Evolutionary conservation across 2,888 invertebrate genomes (phyloP).

Genomic region (Drosophila conformis): DNA sequence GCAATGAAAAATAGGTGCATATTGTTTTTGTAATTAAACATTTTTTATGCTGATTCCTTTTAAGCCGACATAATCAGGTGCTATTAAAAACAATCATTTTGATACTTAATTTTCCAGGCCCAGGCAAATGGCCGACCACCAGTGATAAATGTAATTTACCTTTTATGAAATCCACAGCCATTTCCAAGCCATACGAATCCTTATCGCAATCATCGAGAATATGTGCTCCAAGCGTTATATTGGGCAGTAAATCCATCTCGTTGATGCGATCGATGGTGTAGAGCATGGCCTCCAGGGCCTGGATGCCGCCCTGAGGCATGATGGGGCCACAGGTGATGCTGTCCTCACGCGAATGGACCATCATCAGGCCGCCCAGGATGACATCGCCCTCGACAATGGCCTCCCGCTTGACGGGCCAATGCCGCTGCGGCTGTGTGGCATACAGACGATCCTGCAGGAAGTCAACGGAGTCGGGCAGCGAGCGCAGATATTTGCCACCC

Average conservation of each 20-base stretch:
- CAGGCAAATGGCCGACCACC: background rate
- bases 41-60: background rate
- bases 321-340: slow-evolving; percentile 92
- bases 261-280: slow-evolving; percentile 92
- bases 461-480: slow-evolving; percentile 80
- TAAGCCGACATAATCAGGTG: too few species aligned
- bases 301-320: slow-evolving; percentile 95
- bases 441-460: slow-evolving; percentile 68
- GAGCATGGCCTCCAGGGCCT: slow-evolving; percentile 95
- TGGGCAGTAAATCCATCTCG: slow-evolving; percentile 87
- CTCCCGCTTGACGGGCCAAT: slow-evolving; percentile 92
- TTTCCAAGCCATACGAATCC: slow-evolving; percentile 95
- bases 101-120: too few species aligned
- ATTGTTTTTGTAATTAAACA: background rate
- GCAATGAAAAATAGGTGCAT: background rate
- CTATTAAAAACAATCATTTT: too few species aligned
- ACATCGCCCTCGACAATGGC: slow-evolving; percentile 94
- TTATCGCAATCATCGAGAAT: slow-evolving; percentile 96
- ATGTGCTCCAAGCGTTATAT: slow-evolving; percentile 92
- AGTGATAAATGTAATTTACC: slow-evolving; percentile 86
- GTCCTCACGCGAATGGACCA: slow-evolving; percentile 95
- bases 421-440: slow-evolving; percentile 69
- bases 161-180: slow-evolving; percentile 97
- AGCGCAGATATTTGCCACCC: slow-evolving; percentile 69
- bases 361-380: slow-evolving; percentile 94